A percentile compares a stretch with the other conserved stretches of the same genome.
Evolutionary conservation across 64 coral and sea anemone species (phyloP).

Genomic region (Exaiptasia diaphana): DNA sequence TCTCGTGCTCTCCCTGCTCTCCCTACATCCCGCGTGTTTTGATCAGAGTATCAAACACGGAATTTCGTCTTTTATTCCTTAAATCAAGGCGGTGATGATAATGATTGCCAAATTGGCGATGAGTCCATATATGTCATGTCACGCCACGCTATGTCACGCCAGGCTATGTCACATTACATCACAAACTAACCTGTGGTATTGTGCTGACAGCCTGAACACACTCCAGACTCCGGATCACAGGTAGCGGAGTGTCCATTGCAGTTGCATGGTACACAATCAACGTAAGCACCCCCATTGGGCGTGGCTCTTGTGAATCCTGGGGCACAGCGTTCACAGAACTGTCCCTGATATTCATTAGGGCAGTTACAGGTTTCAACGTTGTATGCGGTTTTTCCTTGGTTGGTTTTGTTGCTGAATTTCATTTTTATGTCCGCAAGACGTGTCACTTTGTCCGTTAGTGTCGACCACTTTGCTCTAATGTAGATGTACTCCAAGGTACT

Average conservation of each 20-base stretch:
- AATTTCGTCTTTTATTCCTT: too few species aligned
- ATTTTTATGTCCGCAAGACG: constrained; percentile 37
- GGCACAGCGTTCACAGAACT: constrained; percentile 94
- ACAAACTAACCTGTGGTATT: constrained; percentile 90
- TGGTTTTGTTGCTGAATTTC: neutral
- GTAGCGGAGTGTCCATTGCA: constrained; percentile 62
- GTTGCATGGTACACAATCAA: constrained; percentile 65
- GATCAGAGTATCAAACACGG: too few species aligned
- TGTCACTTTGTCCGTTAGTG: neutral
- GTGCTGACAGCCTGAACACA: constrained; percentile 74
- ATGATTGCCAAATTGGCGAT: too few species aligned
- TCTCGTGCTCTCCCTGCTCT: too few species aligned
- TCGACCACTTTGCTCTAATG: constrained; percentile 87
- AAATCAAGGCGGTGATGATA: too few species aligned
- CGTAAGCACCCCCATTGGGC: constrained; percentile 76
- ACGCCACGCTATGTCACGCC: too few species aligned
- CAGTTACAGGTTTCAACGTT: constrained; percentile 77
- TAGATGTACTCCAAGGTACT: constrained; percentile 60
- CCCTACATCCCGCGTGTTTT: too few species aligned
- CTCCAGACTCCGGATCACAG: constrained; percentile 85
- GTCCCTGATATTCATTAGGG: constrained; percentile 65
- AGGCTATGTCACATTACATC: too few species aligned
- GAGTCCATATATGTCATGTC: too few species aligned
- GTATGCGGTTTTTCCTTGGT: neutral
- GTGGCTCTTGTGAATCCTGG: constrained; percentile 62